Evolutionary conservation across 2,797 vertebrate genomes (phyloP).

Genomic region (Sardinella longiceps): DNA sequence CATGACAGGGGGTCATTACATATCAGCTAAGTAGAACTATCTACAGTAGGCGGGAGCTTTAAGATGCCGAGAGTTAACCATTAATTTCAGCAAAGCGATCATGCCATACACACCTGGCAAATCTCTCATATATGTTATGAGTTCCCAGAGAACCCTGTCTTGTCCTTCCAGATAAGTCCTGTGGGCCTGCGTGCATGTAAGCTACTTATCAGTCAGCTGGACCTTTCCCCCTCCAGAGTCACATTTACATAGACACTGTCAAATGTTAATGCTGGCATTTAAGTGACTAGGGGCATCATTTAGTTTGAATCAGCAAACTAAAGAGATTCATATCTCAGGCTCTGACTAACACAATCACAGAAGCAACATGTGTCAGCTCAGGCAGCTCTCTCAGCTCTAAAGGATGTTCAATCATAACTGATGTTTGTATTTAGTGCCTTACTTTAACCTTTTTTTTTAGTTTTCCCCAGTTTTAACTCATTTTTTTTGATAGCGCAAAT

Average conservation of each 20-base stretch:
- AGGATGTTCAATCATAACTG: neutral
- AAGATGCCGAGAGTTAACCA: constrained; percentile 43
- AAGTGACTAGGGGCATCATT: neutral
- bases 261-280: constrained; percentile 19
- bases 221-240: neutral
- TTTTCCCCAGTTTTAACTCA: no score
- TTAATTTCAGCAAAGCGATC: constrained; percentile 44
- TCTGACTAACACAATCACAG: neutral
- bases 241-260: neutral
- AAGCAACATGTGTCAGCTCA: neutral
- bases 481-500: neutral
- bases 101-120: constrained; percentile 43
- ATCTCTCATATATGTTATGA: constrained; percentile 38
- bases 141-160: neutral
- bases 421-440: neutral
- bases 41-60: constrained; percentile 31
- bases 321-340: neutral
- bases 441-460: neutral
- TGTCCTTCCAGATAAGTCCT: neutral
- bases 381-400: neutral
- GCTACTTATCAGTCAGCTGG: constrained; percentile 29
- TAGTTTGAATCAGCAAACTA: neutral
- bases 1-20: constrained; percentile 44
- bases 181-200: neutral
- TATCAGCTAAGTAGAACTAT: constrained; percentile 48